Base-by-base conservation (phyloP, 2,113 vertebrate genomes). In the Albula goreensis region DNA sequence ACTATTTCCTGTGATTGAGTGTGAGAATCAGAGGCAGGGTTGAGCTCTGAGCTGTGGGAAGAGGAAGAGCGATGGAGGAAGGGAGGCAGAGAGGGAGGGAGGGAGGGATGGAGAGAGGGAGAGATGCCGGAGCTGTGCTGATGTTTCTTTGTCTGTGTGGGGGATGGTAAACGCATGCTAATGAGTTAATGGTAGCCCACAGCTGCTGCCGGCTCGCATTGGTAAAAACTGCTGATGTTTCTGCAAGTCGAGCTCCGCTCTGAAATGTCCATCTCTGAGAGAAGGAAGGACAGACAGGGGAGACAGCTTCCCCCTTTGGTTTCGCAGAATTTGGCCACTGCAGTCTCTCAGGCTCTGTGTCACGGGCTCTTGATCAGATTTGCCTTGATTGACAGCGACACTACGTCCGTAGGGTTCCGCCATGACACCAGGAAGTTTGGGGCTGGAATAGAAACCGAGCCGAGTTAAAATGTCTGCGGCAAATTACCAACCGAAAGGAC, bases 141-240 rank as follows among this genome's bases (percentile, higher is more conserved):
- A 19, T 57, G 51, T 50, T 25, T 51, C 77, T 77, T 84, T 82
- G 60, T 49, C 25, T 51, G 79, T 51, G 49, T 8, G 25, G 86
- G 78, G 50, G 78, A 52, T 56, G 83, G 52, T 63, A 70, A 79
- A 83, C 85, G 70, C 50, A 80, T 77, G 19, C 87, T 86, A 86
- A 86, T 83, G 56, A 86, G 81, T 85, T 86, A 88, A 88, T 88
- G 81, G 84, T 78, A 86, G 53, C 81, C 77, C 82, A 52, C 83
- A 86, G 87, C 85, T 79, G 74, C 81, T 78, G 80, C 51, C 51
- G 50, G 60, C 56, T 84, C 50, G 50, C 79, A 86, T 83, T 84
- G 50, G 66, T 74, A 52, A 86, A 78, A 88, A 78, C 79, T 84
- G 85, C 85, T 83, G 85, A 79, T 78, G 63, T 52, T 78, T 77